phyloP scores from a whole-genome alignment of 2,888 invertebrate species.

The Himalopsyche japonica region DNA sequence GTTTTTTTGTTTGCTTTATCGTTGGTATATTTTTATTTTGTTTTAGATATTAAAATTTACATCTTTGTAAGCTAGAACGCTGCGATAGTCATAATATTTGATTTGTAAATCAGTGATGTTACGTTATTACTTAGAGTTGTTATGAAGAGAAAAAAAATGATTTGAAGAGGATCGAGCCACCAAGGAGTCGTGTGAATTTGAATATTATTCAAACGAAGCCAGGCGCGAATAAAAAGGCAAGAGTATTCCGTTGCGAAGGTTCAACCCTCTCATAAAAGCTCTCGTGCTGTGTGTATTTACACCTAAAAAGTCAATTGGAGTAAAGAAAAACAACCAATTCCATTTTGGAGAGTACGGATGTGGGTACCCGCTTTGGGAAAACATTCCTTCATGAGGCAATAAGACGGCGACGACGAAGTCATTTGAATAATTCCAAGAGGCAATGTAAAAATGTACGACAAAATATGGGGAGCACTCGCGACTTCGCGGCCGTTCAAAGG shows the following conservation, averaged over 20 bases:
- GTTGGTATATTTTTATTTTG: too few relatives aligned
- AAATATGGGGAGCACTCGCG: background rate
- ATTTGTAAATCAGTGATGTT: background rate
- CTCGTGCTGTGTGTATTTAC: slow-evolving; percentile 29
- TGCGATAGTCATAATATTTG: background rate
- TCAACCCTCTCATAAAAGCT: slow-evolving; percentile 16
- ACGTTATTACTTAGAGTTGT: background rate
- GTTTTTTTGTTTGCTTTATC: too few relatives aligned
- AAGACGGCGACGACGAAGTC: slow-evolving; percentile 13
- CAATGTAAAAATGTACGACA: slow-evolving; percentile 5
- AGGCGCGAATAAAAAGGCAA: background rate
- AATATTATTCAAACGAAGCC: slow-evolving; percentile 19
- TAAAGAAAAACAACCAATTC: slow-evolving; percentile 34
- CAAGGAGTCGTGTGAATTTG: slow-evolving; percentile 4
- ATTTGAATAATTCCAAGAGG: slow-evolving; percentile 31
- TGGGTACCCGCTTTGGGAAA: background rate
- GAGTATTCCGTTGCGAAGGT: slow-evolving; percentile 5
- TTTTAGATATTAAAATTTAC: too few relatives aligned
- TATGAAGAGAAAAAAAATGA: background rate
- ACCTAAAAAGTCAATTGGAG: slow-evolving; percentile 35
- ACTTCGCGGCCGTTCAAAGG: background rate
- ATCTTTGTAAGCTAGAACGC: too few relatives aligned
- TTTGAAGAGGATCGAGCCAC: background rate
- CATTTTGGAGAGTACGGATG: slow-evolving; percentile 4
- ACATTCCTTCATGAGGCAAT: slow-evolving; percentile 25